phyloP scores from a whole-genome alignment of 2,113 vertebrate genomes.

The Tretioscincus oriximinensis region DNA sequence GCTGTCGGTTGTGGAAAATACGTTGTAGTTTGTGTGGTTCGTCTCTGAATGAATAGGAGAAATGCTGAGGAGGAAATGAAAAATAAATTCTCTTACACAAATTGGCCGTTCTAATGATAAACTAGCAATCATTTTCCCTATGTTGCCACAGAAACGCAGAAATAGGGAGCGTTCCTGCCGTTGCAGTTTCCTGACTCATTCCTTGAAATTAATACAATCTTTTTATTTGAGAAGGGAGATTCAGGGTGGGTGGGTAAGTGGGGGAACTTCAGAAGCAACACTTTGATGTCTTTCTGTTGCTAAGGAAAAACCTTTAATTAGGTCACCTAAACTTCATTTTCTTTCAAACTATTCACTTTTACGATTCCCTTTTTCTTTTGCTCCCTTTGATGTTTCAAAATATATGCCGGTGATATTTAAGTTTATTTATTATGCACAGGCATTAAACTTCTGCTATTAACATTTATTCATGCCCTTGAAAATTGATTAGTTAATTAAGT shows the following conservation, averaged over 20 bases:
- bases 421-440: slow-evolving; percentile 75
- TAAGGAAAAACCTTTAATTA: slow-evolving; percentile 65
- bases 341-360: slow-evolving; percentile 62
- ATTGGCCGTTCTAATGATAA: slow-evolving; percentile 57
- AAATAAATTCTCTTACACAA: slow-evolving; percentile 56
- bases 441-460: slow-evolving; percentile 73
- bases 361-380: slow-evolving; percentile 59
- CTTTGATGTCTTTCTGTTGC: slow-evolving; percentile 64
- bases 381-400: slow-evolving; percentile 71
- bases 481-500: slow-evolving; percentile 74
- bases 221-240: slow-evolving; percentile 62
- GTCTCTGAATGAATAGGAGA: slow-evolving; percentile 42
- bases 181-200: slow-evolving; percentile 55
- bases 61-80: slow-evolving; percentile 54
- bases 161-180: slow-evolving; percentile 44
- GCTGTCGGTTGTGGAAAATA: slow-evolving; percentile 33
- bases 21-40: slow-evolving; percentile 51
- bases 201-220: slow-evolving; percentile 62
- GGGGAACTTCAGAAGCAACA: slow-evolving; percentile 55
- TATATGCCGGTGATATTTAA: slow-evolving; percentile 66
- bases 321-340: slow-evolving; percentile 67
- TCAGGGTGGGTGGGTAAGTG: slow-evolving; percentile 33
- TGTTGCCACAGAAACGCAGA: slow-evolving; percentile 51
- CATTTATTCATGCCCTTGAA: slow-evolving; percentile 71
- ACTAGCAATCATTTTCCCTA: slow-evolving; percentile 55